phyloP scores from a whole-genome alignment of 2,888 invertebrate genomes.

The Cheilosia vulpina region DNA sequence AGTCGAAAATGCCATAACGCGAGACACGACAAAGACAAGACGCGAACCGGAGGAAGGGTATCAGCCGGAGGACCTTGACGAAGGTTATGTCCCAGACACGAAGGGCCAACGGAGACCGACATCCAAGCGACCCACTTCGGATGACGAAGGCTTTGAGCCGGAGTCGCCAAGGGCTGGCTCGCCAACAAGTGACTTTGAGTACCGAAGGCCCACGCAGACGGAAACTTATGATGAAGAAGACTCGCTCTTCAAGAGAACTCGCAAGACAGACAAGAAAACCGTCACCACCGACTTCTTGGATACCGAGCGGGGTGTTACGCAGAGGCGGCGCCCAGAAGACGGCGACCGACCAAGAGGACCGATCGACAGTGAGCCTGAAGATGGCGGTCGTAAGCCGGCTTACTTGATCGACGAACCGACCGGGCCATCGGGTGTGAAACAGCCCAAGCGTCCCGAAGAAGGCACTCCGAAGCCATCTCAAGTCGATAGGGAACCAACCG shows the following conservation, averaged over 20 bases:
- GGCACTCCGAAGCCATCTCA: not conserved
- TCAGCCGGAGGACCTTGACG: conserved; percentile 61
- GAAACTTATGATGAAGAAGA: conserved; percentile 55
- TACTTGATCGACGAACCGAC: not conserved
- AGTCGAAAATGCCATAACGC: conserved; percentile 54
- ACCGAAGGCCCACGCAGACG: conserved; percentile 55
- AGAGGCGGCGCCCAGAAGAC: not conserved
- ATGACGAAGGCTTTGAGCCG: conserved; percentile 77
- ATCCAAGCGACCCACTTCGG: conserved; percentile 63
- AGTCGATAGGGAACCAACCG: not conserved
- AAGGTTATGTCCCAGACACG: conserved; percentile 57
- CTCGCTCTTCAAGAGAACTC: conserved; percentile 39
- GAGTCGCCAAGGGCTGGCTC: conserved; percentile 81
- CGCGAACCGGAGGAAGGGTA: conserved; percentile 28
- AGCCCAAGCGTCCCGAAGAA: conserved; percentile 12
- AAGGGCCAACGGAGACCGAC: conserved; percentile 35
- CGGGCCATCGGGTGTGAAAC: not conserved
- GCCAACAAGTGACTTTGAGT: conserved; percentile 86
- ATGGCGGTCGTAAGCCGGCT: not conserved
- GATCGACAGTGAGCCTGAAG: not conserved
- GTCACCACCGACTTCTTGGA: conserved; percentile 52
- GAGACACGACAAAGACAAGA: conserved; percentile 60
- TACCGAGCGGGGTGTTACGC: conserved; percentile 40
- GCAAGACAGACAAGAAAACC: conserved; percentile 45
- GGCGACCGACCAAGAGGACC: conserved; percentile 1